A percentile compares a stretch with the other conserved stretches of the same genome.
phyloP scores from a whole-genome alignment of 2,888 invertebrate species.

The Nymphalis c-album region DNA sequence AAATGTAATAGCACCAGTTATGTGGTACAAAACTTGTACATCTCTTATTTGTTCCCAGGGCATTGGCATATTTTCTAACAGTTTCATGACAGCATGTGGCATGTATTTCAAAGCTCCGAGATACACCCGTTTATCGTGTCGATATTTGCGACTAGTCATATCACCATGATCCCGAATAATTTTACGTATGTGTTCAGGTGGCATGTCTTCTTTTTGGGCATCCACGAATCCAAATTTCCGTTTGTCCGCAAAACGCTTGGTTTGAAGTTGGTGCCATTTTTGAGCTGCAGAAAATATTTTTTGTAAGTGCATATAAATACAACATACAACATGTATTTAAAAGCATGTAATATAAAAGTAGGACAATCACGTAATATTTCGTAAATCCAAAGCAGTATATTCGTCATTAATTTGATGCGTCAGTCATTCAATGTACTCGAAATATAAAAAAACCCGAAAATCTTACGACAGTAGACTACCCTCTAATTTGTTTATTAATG shows the following conservation, averaged over 20 bases:
- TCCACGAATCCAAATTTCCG: constrained; percentile 99
- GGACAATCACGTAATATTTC: too few species aligned
- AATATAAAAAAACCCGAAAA: too few species aligned
- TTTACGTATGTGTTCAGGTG: constrained; percentile 99
- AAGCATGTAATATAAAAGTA: too few species aligned
- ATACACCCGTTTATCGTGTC: constrained; percentile 99
- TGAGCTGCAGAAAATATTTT: constrained; percentile 80
- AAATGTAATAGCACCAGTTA: constrained; percentile 99
- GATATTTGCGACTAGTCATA: constrained; percentile 99
- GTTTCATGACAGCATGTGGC: constrained; percentile 99
- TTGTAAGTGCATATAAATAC: not conserved
- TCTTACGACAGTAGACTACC: too few species aligned
- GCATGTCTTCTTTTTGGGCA: constrained; percentile 99
- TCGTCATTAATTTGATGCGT: too few species aligned
- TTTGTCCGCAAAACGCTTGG: constrained; percentile 99
- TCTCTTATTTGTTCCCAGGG: constrained; percentile 99
- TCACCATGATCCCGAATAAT: constrained; percentile 99
- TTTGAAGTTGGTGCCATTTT: constrained; percentile 99
- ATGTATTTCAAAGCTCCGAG: constrained; percentile 99
- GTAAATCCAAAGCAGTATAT: too few species aligned
- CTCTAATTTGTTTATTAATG: too few species aligned
- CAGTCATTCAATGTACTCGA: too few species aligned
- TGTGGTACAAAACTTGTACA: constrained; percentile 98
- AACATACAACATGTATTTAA: not conserved
- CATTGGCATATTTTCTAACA: constrained; percentile 99